phyloP scores from a whole-genome alignment of 1,140 invertebrate genomes.

The Bradysia coprophila region DNA sequence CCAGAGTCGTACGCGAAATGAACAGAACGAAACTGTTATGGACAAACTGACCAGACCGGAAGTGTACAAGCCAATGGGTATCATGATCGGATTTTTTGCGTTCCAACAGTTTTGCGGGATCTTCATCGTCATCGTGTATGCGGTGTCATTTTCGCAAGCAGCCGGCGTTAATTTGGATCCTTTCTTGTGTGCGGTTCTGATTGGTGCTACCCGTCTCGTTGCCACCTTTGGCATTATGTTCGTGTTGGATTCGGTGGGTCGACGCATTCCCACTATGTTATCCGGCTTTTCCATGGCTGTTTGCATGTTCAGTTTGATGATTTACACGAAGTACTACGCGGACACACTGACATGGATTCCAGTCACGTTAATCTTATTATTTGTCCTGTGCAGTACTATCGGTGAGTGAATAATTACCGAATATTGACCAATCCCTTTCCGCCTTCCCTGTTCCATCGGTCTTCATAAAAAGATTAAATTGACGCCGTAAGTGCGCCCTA shows the following conservation, averaged over 20 bases:
- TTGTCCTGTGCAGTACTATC: slow-evolving; percentile 27
- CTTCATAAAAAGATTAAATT: too few relatives aligned
- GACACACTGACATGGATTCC: slow-evolving; percentile 18
- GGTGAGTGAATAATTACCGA: too few relatives aligned
- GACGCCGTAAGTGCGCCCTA: too few relatives aligned
- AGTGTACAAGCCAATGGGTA: slow-evolving; percentile 38
- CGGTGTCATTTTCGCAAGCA: slow-evolving; percentile 38
- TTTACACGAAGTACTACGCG: slow-evolving; percentile 5
- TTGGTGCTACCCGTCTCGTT: slow-evolving; percentile 32
- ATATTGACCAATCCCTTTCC: too few relatives aligned
- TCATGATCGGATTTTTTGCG: slow-evolving; percentile 47
- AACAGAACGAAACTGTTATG: slow-evolving; percentile 14
- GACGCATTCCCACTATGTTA: slow-evolving; percentile 32
- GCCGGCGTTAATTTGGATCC: slow-evolving; percentile 34
- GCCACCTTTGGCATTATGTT: slow-evolving; percentile 31
- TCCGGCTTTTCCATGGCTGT: slow-evolving; percentile 42
- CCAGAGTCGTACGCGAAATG: neutral
- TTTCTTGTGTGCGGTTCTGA: slow-evolving; percentile 32
- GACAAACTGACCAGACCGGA: slow-evolving; percentile 24
- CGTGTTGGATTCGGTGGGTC: slow-evolving; percentile 32
- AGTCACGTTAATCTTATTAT: slow-evolving; percentile 30
- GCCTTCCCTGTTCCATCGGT: too few relatives aligned
- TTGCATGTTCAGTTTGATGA: slow-evolving; percentile 33
- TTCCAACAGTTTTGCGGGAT: slow-evolving; percentile 63
- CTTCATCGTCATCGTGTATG: slow-evolving; percentile 59